Evolutionary conservation across 2,113 vertebrate genomes (phyloP), one percentile per base, ranked within the genome.

Genomic region (Saimiri boliviensis): DNA sequence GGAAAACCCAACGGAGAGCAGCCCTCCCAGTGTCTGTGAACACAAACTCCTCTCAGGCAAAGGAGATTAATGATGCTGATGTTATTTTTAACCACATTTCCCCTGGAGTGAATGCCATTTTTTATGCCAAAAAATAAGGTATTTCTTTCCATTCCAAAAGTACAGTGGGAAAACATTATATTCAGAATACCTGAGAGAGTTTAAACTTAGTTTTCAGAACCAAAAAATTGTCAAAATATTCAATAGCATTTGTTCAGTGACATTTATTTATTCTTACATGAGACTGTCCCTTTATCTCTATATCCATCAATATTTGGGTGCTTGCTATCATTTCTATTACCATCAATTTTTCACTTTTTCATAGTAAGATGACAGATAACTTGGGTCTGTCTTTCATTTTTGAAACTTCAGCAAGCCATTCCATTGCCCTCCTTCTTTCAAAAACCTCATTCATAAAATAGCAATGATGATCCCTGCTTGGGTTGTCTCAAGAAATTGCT

Each of bases 41-140:
- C 7, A 84, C 8, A 68, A 42, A 76, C 47, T 86, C 20, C 37
- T 89, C 73, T 80, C 4, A 86, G 66, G 84, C 58, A 86, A 76
- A 6, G 37, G n/a, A 91, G 40, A 89, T 93, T 81, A 81, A 94
- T 25, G 45, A 85, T 27, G 56, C 32, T 68, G 74, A 58, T 89
- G 16, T 82, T 93, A 85, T 45, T 86, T 95, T 88, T 87, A 95
- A 81, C 85, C 49, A 68, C 23, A 45, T 73, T 73, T 54, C 47
- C 23, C 71, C 80, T 40, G 8, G 3, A 92, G 70, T 96, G 70
- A 87, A 90, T 27, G 9, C 35, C 60, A 40, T 23, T 47, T 3
- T 32, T 96, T 66, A 84, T 84, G 42, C 80, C 23, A 54, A 86
- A 94, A 47, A 54, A 3, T 2, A 92, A 83, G 10, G 14, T 52